phyloP scores from a whole-genome alignment of 2,888 invertebrate genomes.

The Netelia fuscicornis region DNA sequence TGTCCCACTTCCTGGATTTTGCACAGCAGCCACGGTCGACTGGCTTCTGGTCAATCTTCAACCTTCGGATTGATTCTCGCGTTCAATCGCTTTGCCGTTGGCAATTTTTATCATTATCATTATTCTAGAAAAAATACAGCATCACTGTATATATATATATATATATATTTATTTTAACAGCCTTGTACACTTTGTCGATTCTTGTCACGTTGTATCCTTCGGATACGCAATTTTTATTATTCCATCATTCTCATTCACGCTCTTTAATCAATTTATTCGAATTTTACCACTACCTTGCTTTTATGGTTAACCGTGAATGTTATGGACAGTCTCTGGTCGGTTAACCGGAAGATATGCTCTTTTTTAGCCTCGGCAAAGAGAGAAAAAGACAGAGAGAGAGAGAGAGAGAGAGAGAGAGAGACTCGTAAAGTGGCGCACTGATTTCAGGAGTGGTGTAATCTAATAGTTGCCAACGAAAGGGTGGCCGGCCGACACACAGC shows the following conservation, averaged over 20 bases:
- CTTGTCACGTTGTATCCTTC: background rate
- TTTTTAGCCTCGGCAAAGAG: slow-evolving; percentile 15
- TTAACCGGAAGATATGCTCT: slow-evolving; percentile 13
- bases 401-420: background rate
- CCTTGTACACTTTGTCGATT: too few relatives aligned
- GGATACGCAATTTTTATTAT: background rate
- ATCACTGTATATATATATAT: background rate
- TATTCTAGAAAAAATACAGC: background rate
- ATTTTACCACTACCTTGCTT: background rate
- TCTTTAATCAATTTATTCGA: background rate
- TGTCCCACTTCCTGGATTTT: slow-evolving; percentile 34
- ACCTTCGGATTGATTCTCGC: slow-evolving; percentile 77
- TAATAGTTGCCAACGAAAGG: slow-evolving; percentile 74
- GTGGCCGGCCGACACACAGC: slow-evolving; percentile 58
- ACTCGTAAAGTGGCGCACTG: slow-evolving; percentile 62
- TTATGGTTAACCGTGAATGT: background rate
- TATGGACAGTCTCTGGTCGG: background rate
- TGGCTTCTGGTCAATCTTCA: slow-evolving; percentile 74
- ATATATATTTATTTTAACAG: background rate
- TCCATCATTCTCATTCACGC: background rate
- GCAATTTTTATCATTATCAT: slow-evolving; percentile 14
- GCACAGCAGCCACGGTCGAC: slow-evolving; percentile 45
- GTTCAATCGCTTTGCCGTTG: slow-evolving; percentile 39
- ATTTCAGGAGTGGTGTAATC: slow-evolving; percentile 76
- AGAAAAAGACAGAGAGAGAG: background rate